Evolutionary conservation across 1,140 invertebrate genomes (phyloP), one percentile per base, ranked within the genome.

Genomic region (Penaeus indicus): DNA sequence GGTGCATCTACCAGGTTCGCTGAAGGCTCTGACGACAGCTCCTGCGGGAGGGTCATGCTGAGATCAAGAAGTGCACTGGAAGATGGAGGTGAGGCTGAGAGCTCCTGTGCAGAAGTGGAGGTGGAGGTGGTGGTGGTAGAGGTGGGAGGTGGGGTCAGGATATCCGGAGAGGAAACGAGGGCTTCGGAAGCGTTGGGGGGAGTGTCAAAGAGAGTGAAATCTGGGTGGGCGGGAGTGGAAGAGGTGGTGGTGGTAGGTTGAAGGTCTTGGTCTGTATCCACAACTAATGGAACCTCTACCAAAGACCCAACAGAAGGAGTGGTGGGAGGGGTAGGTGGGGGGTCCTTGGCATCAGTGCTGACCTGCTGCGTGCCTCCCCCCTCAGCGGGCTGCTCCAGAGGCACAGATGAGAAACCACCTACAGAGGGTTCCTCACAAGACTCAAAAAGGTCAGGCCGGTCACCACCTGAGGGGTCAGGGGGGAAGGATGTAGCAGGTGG

Each of bases 361-460:
- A 88, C 86, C 86, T 88, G 86, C 81, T 88, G 86, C 86, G 60
- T 84, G 86, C 81, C 86, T 84, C 75, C 81, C 86, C 81, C 86
- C 86, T 81, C 86, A 79, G 81, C 54, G 38, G 86, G 86, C 60
- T 60, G 81, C 69, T 88, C 86, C 67, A 88, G 80, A 42, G 86
- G 60, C 67, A 88, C 86, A 79, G 86, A 88, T 79, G 86, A 82
- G 79, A 88, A 75, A 67, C 64, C 69, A 60, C 80, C 81, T 67
- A 69, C 86, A 88, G 64, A 75, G 63, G 86, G 81, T 84, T 84
- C 86, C 86, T 78, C 81, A 77, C 67, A 25, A 77, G 86, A 88
- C 81, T 84, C 86, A 88, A 88, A 83, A 38, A 88, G 72, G 69
- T 88, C 86, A 63, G 62, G 32, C 19, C 61, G 81, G 86, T 61